Evolutionary conservation across 2,888 invertebrate genomes (phyloP), one percentile per base, ranked within the genome.

Genomic region (Clostera curtula): DNA sequence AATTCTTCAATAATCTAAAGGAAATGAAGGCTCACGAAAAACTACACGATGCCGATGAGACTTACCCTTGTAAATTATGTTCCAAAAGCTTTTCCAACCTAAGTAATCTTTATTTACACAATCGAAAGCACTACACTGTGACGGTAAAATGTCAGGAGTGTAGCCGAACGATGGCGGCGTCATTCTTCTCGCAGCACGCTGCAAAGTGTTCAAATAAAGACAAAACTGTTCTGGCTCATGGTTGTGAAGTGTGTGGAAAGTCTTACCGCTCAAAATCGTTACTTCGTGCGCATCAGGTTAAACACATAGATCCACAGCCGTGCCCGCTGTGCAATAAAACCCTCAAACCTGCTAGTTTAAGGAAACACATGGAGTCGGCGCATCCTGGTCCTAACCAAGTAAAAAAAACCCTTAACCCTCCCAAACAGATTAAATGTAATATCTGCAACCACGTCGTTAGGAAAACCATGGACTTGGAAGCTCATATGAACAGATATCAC

Each of bases 11-110:
- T 11, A 62, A 49, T 12, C 39, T 56, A 5, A 61, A 53, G 30
- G 56, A 62, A 24, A 51, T 69, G 36, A 28, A 50, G 3, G 29
- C 58, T 15, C 70, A 70, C 34, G 57, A 64, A 13, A 35, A 53
- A 20, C 16, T 37, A 1, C 70, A 70, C 18, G 36, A 38, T 1
- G 25, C 55, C 4, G 29, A 47, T 5, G 50, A 48, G 2, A 23
- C 41, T 5, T 68, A 49, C 18, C 67, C 69, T 1, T 70, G 70
- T 22, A 58, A 54, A 39, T 47, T 40, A 0, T 70, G 70, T 22
- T 31, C 55, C 0, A 59, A 52, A 28, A 42, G 49, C 2, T 70
- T 63, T 37, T 40, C 50, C 8, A 51, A 41, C 8, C 34, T 67
- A 7, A 56, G 43, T 23, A 59, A 65, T 26, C 22, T 67, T 3